Evolutionary conservation across 2,888 invertebrate species (phyloP), one percentile per base, ranked within the genome.

Genomic region (Tenthredo notha): DNA sequence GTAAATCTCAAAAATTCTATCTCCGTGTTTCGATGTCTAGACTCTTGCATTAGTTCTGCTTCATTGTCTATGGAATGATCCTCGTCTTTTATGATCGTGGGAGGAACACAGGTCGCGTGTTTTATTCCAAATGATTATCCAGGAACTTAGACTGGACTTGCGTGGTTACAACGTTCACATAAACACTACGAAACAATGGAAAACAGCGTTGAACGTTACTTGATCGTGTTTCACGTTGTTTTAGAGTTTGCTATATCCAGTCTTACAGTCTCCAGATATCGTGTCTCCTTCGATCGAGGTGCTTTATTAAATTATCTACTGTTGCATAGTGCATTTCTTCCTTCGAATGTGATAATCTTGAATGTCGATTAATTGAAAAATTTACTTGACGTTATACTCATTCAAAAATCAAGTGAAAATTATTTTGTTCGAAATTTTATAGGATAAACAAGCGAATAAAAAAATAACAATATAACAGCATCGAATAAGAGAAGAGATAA

Each of bases 31-130:
- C 77, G 50, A 18, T 77, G 77, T 77, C 77, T 77, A 77, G 54
- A 77, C 77, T 77, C 9, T n/a, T n/a, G 25, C 10, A 77, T 77
- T 54, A 77, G 25, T 77, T 50, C 77, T 33, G 77, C 50, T 54
- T 50, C 50, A 77, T 77, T 77, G 77, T 77, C 4, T 74, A 77
- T 18, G 50, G n/a, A 25, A 77, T 33, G 77, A 77, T 50, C 54
- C n/a, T 50, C 77, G 37, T n/a, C 2, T 77, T 40, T 77, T 33
- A 50, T 54, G 77, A 77, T 29, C 29, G 54, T 50, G 18, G 18
- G 5, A 54, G 29, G 25, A 29, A 77, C 77, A 29, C 10, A 54
- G 25, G 54, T 54, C 77, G 50, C 47, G 77, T 77, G 25, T n/a
- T 77, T 77, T 29, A 77, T 54, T 29, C 50, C 77, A 54, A 77